Conservation (phyloP, 2,797 vertebrate genomes). For the Clarias laeviceps region DNA sequence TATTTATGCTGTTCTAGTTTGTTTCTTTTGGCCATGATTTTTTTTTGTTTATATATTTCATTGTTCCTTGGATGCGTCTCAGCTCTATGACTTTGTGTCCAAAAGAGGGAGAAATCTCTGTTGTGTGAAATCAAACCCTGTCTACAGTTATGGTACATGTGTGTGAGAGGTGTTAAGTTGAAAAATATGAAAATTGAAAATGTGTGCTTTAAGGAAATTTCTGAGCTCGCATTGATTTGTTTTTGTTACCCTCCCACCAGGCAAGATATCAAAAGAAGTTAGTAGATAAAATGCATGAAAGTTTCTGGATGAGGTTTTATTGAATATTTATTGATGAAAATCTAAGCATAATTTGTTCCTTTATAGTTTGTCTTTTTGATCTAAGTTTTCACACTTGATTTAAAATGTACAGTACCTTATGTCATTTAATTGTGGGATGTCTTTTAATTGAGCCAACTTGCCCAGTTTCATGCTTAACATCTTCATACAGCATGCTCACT, state of each 20-base stretch:
- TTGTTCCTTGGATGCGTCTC: not conserved
- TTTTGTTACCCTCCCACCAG: not conserved
- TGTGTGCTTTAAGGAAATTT: not conserved
- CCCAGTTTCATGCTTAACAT: not conserved
- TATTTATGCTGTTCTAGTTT: not conserved
- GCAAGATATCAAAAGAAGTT: not conserved
- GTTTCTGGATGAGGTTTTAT: not conserved
- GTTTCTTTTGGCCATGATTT: not conserved
- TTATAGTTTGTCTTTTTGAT: no score
- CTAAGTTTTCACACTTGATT: no score
- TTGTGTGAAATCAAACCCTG: not conserved
- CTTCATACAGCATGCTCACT: not conserved
- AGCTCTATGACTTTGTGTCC: not conserved
- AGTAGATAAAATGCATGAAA: not conserved
- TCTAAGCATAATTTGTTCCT: no score
- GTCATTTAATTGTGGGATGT: no score
- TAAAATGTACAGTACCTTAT: no score
- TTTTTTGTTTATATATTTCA: not conserved
- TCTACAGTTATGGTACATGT: not conserved
- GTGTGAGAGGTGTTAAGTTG: not conserved
- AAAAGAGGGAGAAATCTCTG: not conserved
- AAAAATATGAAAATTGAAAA: conserved; percentile 1
- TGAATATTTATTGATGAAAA: no score
- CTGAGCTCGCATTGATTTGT: not conserved
- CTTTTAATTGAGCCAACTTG: no score